These are phyloP conservation scores for Charadrius vociferus DNA, from an alignment of 2,113 vertebrate species.

Conservation along the genomic window DNA sequence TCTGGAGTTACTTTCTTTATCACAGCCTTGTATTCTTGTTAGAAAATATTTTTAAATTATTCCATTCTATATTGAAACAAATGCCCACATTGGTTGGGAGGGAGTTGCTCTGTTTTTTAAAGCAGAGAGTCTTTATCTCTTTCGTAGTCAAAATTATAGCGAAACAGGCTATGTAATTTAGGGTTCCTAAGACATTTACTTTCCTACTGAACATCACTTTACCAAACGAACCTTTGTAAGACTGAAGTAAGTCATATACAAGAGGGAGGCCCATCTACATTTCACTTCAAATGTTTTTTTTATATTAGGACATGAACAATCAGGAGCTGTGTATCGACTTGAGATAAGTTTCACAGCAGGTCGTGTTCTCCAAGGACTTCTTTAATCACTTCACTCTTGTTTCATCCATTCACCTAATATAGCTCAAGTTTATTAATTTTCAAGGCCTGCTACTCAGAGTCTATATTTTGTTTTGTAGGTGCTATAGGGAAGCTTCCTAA, in stretches of 20 bases:
- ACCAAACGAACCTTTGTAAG: background rate
- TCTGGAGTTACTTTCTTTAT: background rate
- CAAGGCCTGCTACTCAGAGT: background rate
- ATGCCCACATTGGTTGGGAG: background rate
- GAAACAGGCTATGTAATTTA: background rate
- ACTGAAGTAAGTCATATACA: rapidly evolving
- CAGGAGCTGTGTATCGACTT: rapidly evolving
- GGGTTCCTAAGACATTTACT: background rate
- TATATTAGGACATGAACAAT: background rate
- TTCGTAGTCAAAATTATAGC: background rate
- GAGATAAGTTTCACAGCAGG: background rate
- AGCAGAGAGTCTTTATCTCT: background rate
- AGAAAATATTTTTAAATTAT: background rate
- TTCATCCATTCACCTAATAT: background rate
- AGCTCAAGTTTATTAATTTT: background rate
- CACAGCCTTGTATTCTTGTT: background rate
- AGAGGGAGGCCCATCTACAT: background rate
- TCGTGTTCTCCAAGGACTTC: background rate
- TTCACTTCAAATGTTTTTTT: background rate
- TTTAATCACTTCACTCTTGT: background rate
- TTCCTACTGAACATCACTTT: background rate
- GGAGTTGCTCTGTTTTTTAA: background rate
- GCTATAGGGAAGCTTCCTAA: background rate
- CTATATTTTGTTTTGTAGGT: background rate
- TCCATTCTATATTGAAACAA: background rate